phyloP scores from a whole-genome alignment of 2,797 vertebrate species.

The Galago senegalensis region DNA sequence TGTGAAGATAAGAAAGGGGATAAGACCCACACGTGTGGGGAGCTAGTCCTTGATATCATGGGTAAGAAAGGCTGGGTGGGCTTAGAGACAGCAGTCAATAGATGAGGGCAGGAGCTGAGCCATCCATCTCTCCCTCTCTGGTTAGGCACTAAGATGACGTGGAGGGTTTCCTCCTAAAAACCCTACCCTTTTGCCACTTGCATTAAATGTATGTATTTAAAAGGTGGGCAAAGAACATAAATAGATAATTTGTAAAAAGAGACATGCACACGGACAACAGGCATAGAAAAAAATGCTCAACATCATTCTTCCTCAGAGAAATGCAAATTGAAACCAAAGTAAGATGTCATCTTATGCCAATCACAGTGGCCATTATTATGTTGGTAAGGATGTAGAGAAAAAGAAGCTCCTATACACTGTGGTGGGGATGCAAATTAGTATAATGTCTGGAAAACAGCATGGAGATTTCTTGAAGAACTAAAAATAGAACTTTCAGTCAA shows the following conservation, averaged over 20 bases:
- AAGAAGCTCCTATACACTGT: background rate
- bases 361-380: background rate
- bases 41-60: background rate
- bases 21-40: too few relatives aligned
- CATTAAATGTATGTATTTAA: background rate
- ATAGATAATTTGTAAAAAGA: background rate
- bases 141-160: background rate
- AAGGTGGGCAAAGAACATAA: background rate
- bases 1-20: background rate
- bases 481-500: background rate
- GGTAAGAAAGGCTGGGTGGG: background rate
- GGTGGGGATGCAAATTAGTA: too few relatives aligned
- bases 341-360: background rate
- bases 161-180: background rate
- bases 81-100: background rate
- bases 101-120: background rate
- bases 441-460: background rate
- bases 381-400: background rate
- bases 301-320: background rate
- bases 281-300: background rate
- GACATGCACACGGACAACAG: background rate
- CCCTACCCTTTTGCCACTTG: background rate
- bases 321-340: background rate
- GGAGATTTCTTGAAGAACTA: background rate
- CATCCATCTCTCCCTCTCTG: background rate